phyloP scores from a whole-genome alignment of 2,888 invertebrate genomes.

The Yponomeuta sedellus region DNA sequence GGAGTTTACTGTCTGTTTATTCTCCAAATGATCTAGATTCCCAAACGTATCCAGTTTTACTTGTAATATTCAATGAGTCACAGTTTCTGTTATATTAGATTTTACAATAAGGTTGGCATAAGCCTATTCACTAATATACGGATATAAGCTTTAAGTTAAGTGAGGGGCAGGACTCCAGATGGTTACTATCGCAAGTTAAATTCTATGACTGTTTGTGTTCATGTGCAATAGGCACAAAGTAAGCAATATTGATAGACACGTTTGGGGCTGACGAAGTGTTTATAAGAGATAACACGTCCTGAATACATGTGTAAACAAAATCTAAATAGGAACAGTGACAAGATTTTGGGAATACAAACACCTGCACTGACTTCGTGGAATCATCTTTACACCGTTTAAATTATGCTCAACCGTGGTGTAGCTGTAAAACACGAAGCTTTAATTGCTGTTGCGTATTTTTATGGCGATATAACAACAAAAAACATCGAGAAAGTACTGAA shows the following conservation, averaged over 20 bases:
- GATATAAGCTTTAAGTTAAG: too few relatives aligned
- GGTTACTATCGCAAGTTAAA: too few relatives aligned
- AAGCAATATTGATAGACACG: neutral
- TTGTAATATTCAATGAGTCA: too few relatives aligned
- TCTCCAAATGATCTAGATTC: too few relatives aligned
- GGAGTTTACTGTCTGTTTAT: too few relatives aligned
- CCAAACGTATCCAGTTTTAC: too few relatives aligned
- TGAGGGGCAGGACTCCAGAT: too few relatives aligned
- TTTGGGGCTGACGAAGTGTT: neutral
- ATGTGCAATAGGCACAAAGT: neutral
- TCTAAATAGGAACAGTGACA: neutral
- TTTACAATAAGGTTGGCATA: too few relatives aligned
- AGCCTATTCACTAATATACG: too few relatives aligned
- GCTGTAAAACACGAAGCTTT: neutral
- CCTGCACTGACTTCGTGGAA: neutral
- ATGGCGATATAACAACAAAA: slow-evolving; percentile 1
- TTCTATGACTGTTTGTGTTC: too few relatives aligned
- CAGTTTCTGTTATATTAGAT: too few relatives aligned
- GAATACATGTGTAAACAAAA: neutral
- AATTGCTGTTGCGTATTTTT: neutral
- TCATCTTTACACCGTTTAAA: neutral
- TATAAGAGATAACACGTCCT: neutral
- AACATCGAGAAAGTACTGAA: slow-evolving; percentile 3
- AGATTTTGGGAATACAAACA: neutral
- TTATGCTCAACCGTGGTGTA: neutral